phyloP scores from a whole-genome alignment of 1,140 invertebrate genomes.

The Drosophila kanapiae region DNA sequence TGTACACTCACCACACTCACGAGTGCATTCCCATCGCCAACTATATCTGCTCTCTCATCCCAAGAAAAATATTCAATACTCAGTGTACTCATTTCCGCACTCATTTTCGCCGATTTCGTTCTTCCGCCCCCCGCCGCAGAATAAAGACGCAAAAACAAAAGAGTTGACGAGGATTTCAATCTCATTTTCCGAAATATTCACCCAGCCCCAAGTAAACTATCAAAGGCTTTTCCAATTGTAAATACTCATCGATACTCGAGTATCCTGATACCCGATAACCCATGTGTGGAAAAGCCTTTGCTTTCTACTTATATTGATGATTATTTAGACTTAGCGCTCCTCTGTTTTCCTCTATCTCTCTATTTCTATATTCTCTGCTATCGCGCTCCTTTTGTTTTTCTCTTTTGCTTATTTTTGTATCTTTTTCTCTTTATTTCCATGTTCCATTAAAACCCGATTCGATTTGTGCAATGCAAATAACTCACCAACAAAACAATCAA shows the following conservation, averaged over 20 bases:
- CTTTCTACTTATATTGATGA: not conserved
- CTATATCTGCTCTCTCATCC: constrained; percentile 12
- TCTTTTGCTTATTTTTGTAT: constrained; percentile 83
- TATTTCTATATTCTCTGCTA: constrained; percentile 64
- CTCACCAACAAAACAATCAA: constrained; percentile 54
- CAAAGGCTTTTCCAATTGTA: not conserved
- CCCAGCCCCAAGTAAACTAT: not conserved
- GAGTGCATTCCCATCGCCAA: constrained; percentile 36
- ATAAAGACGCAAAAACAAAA: constrained; percentile 61
- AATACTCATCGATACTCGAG: constrained; percentile 8
- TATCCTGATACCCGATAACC: not conserved
- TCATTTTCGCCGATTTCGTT: constrained; percentile 31
- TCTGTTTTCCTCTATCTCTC: constrained; percentile 56
- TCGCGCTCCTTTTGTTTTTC: constrained; percentile 80
- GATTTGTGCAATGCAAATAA: constrained; percentile 80
- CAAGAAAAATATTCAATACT: constrained; percentile 24
- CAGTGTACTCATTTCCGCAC: constrained; percentile 35
- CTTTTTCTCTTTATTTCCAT: constrained; percentile 85
- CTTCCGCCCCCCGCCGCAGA: constrained; percentile 11
- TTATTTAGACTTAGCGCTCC: constrained; percentile 27
- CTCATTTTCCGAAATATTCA: not conserved
- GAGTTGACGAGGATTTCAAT: constrained; percentile 34
- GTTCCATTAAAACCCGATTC: constrained; percentile 81
- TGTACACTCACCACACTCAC: constrained; percentile 38
- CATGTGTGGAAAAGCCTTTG: constrained; percentile 10